Base-by-base conservation (phyloP, 2,113 vertebrate genomes). In the Eidolon helvum region DNA sequence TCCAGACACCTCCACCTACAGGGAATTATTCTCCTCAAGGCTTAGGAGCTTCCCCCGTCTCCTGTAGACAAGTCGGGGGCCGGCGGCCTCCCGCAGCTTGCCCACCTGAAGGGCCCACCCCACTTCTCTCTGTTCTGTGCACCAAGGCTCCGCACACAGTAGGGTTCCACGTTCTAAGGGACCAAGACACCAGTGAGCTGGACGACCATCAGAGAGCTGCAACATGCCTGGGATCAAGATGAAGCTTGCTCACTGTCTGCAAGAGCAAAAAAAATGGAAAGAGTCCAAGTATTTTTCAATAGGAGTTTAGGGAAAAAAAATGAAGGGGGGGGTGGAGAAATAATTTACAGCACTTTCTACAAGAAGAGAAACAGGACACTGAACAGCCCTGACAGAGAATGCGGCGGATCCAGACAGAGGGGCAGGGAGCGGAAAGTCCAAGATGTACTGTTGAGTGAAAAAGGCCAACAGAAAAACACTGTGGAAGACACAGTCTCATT, bases 241-340 rank as follows among this genome's bases (percentile, higher is more conserved):
- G 35, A 30, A 78, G 0, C 1, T 66, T 95, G 69, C n/a, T 68
- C 90, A 94, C 40, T 93, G 89, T 87, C 3, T 72, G 38, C 9
- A 45, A 75, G 74, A 75, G 40, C 85, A 48, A 14, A 48, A 93
- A 63, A 79, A 15, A 0, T 38, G 48, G 38, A 83, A 92, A 86
- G 59, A 43, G 10, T 91, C 69, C 95, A 96, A 57, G 90, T 82
- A 38, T 61, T 68, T 95, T 98, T 75, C 88, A 89, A 1, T 28
- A 82, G n/a, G 71, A 69, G 55, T 74, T 57, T 18, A n/a, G 14
- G 43, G 38, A 15, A 0, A 0, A 45, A 45, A 33, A 57, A 16
- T 2, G 48, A 6, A n/a, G 2, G 8, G 4, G 4, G 5, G 33
- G 5, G 28, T 26, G 21, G 35, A 15, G 35, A 61, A 61, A 90